A percentile compares a stretch with the other conserved stretches of the same genome.
These are phyloP conservation scores for Operophtera brumata DNA, from an alignment of 2,888 invertebrate species.

Conservation along the genomic window DNA sequence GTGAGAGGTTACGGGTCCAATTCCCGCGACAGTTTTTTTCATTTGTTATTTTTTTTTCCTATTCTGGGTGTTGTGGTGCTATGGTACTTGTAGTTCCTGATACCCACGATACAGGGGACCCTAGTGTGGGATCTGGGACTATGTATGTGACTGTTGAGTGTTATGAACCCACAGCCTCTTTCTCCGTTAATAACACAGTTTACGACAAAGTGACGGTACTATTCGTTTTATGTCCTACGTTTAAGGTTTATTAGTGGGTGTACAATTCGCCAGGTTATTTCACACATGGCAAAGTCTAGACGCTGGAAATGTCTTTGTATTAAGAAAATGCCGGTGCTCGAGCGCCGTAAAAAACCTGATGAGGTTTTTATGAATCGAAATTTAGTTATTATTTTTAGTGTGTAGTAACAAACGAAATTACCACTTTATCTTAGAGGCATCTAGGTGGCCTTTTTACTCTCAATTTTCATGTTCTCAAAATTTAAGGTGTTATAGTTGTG, in stretches of 20 bases:
- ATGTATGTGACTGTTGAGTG: too few species aligned
- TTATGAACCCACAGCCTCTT: constrained; percentile 32
- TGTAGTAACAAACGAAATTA: constrained; percentile 17
- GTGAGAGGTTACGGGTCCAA: too few species aligned
- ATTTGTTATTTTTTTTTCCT: too few species aligned
- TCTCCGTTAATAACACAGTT: constrained; percentile 59
- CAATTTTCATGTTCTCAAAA: not conserved
- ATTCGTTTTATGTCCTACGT: constrained; percentile 74
- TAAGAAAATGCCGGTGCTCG: constrained; percentile 51
- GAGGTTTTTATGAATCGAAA: constrained; percentile 32
- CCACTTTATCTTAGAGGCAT: not conserved
- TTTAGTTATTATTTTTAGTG: constrained; percentile 31
- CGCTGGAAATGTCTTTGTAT: constrained; percentile 60
- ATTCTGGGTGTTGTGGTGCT: too few species aligned
- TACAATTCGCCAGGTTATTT: constrained; percentile 72
- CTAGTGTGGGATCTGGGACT: too few species aligned
- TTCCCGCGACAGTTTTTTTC: too few species aligned
- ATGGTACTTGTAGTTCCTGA: too few species aligned
- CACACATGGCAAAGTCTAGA: constrained; percentile 75
- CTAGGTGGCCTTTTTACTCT: not conserved
- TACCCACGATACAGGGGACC: too few species aligned
- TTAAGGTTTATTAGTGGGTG: constrained; percentile 75
- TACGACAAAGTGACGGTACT: constrained; percentile 71
- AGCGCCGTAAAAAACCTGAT: constrained; percentile 32
- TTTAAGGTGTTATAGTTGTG: not conserved